A percentile compares a stretch with the other conserved stretches of the same genome.
phyloP scores from a whole-genome alignment of 2,888 invertebrate genomes.

The Encarsia formosa region DNA sequence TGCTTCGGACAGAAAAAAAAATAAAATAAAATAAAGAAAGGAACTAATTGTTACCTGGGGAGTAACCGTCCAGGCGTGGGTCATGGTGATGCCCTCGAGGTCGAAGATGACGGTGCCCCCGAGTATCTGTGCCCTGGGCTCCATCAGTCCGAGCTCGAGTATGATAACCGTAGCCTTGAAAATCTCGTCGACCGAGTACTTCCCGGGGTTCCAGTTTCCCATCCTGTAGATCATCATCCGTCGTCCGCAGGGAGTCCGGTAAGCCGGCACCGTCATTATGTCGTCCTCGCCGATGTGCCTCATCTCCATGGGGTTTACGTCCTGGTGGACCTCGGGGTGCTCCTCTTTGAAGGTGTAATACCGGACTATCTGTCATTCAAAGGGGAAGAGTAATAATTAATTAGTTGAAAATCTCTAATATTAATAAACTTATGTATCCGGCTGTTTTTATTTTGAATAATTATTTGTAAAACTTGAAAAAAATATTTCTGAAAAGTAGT shows the following conservation, averaged over 20 bases:
- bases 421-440: too few species aligned
- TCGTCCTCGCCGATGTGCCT: conserved; percentile 64
- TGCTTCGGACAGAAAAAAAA: too few species aligned
- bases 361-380: conserved; percentile 60
- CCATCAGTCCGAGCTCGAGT: conserved; percentile 70
- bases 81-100: conserved; percentile 64
- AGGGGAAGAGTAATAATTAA: too few species aligned
- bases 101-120: conserved; percentile 77
- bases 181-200: conserved; percentile 63
- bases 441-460: too few species aligned
- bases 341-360: conserved; percentile 73
- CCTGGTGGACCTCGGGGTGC: conserved; percentile 65
- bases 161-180: conserved; percentile 69
- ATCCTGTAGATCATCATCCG: conserved; percentile 70
- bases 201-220: conserved; percentile 72
- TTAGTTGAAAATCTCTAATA: too few species aligned
- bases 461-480: too few species aligned
- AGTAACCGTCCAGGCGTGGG: conserved; percentile 71
- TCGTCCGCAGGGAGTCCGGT: conserved; percentile 70
- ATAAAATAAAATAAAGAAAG: too few species aligned
- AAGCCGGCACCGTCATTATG: conserved; percentile 70
- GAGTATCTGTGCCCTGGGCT: conserved; percentile 70
- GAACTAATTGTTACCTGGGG: conserved; percentile 56
- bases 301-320: conserved; percentile 64
- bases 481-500: too few species aligned